phyloP scores from a whole-genome alignment of 2,113 vertebrate genomes.

The Tachycineta bicolor region DNA sequence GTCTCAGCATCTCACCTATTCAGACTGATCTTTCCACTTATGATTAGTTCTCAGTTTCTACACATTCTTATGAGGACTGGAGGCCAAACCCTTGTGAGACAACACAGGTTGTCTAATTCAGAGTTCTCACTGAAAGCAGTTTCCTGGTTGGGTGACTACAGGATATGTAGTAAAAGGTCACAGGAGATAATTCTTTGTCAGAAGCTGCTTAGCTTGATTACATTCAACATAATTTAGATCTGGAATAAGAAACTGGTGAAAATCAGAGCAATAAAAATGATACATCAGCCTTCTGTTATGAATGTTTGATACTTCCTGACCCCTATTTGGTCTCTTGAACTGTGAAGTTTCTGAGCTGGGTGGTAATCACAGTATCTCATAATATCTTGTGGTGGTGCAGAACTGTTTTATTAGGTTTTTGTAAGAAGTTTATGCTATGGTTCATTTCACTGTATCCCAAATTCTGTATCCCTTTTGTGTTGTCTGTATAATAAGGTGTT shows the following conservation, averaged over 20 bases:
- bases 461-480: too few species aligned
- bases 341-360: background rate
- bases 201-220: background rate
- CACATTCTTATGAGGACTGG: background rate
- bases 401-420: too few species aligned
- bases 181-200: background rate
- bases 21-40: background rate
- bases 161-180: background rate
- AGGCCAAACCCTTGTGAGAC: background rate
- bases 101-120: background rate
- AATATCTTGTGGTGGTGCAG: too few species aligned
- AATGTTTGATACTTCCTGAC: background rate
- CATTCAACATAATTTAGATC: background rate
- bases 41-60: background rate
- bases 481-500: too few species aligned
- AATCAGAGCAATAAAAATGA: background rate
- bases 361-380: background rate
- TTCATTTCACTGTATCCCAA: too few species aligned
- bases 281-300: background rate
- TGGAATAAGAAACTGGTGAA: background rate
- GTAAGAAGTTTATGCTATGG: too few species aligned
- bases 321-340: background rate
- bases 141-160: background rate
- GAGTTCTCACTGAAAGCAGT: background rate
- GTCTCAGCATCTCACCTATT: background rate